Conservation (phyloP, 2,113 vertebrate genomes). For the Nyctereutes procyonoides region DNA sequence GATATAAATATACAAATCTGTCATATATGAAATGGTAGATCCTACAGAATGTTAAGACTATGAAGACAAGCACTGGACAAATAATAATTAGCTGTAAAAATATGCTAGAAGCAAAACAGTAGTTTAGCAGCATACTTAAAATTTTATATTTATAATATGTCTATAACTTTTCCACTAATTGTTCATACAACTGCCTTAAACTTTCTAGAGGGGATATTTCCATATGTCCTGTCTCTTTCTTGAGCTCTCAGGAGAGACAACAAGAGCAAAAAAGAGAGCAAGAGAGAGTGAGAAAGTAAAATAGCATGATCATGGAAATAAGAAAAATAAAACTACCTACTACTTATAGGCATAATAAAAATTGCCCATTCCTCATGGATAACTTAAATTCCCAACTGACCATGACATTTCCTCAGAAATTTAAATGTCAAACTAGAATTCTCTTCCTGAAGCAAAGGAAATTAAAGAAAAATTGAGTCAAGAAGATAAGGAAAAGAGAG, state of each 20-base stretch:
- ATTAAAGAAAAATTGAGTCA: constrained; percentile 58
- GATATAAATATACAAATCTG: constrained; percentile 34
- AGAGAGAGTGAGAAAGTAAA: neutral
- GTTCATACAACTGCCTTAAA: constrained; percentile 30
- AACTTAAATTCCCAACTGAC: neutral
- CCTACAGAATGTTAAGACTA: neutral
- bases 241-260: neutral
- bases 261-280: neutral
- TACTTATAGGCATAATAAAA: neutral
- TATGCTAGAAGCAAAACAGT: constrained; percentile 37
- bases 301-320: neutral
- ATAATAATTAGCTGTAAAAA: constrained; percentile 7
- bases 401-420: constrained; percentile 40
- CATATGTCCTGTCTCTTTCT: constrained; percentile 1
- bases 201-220: neutral
- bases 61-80: neutral
- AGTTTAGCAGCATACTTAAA: constrained; percentile 29
- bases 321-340: constrained; percentile 9
- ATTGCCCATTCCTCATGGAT: neutral
- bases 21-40: neutral
- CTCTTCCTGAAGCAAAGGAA: constrained; percentile 38
- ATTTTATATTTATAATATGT: constrained; percentile 49
- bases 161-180: constrained; percentile 40
- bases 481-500: constrained; percentile 31
- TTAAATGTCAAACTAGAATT: constrained; percentile 9